phyloP scores from a whole-genome alignment of 2,113 vertebrate genomes.

The Myotis yumanensis region DNA sequence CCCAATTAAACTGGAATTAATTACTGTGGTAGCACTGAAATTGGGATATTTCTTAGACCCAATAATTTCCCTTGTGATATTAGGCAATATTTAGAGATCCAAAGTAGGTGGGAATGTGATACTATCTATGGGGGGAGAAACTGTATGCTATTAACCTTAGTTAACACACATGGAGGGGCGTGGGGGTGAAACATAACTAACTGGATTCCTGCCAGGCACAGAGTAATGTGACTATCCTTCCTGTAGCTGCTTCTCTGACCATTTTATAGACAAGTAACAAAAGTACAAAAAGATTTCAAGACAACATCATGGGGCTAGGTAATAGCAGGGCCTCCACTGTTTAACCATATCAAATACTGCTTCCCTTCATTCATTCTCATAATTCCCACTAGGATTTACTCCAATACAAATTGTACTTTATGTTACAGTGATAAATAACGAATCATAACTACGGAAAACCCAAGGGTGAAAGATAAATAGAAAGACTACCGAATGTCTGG shows the following conservation, averaged over 20 bases:
- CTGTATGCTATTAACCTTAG: background rate
- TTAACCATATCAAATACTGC: background rate
- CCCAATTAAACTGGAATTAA: slow-evolving; percentile 15
- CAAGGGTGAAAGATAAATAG: background rate
- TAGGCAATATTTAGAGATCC: background rate
- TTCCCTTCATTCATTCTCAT: slow-evolving; percentile 28
- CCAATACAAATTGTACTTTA: slow-evolving; percentile 3
- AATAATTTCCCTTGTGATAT: background rate
- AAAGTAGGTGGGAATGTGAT: background rate
- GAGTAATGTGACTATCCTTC: background rate
- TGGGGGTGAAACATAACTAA: background rate
- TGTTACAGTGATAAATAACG: slow-evolving; percentile 31
- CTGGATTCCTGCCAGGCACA: background rate
- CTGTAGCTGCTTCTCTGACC: background rate
- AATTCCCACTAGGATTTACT: background rate
- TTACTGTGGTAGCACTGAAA: background rate
- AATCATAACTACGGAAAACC: slow-evolving; percentile 28
- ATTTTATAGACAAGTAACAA: slow-evolving; percentile 27
- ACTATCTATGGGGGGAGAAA: background rate
- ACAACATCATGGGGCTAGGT: background rate
- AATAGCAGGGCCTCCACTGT: background rate
- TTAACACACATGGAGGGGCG: background rate
- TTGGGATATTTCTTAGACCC: background rate
- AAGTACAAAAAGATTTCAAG: background rate
- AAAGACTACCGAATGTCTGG: slow-evolving; percentile 40